Evolutionary conservation across 1,140 invertebrate species (phyloP).

Genomic region (Eubasilissa regina): DNA sequence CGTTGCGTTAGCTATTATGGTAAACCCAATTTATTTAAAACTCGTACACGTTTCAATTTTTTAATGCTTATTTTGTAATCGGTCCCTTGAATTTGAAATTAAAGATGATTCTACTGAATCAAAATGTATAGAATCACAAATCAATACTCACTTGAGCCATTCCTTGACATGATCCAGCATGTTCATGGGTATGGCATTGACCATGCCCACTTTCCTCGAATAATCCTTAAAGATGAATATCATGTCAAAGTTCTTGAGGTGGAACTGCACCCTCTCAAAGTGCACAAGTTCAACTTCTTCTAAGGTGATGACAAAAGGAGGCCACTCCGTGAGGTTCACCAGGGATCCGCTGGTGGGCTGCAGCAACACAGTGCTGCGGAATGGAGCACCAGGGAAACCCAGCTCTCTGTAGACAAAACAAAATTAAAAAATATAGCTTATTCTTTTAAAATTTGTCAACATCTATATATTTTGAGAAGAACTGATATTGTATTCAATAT

Average conservation of each 20-base stretch:
- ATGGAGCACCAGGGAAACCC: slow-evolving; percentile 98
- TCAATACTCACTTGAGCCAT: slow-evolving; percentile 91
- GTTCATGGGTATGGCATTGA: slow-evolving; percentile 98
- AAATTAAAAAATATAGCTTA: neutral
- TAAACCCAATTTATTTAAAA: too few species aligned
- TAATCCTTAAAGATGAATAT: slow-evolving; percentile 99
- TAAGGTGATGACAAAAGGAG: slow-evolving; percentile 97
- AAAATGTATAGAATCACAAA: too few species aligned
- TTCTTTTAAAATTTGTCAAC: too few species aligned
- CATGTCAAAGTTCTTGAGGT: slow-evolving; percentile 99
- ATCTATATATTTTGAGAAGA: too few species aligned
- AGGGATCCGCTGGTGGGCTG: slow-evolving; percentile 98
- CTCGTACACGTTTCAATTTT: too few species aligned
- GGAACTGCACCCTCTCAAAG: slow-evolving; percentile 99
- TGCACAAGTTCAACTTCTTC: slow-evolving; percentile 99
- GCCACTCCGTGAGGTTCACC: slow-evolving; percentile 99
- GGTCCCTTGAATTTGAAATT: too few species aligned
- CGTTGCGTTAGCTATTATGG: too few species aligned
- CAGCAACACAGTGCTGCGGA: slow-evolving; percentile 94
- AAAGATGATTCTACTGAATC: too few species aligned
- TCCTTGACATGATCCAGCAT: slow-evolving; percentile 99
- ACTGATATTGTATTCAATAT: too few species aligned
- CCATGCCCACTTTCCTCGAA: slow-evolving; percentile 92
- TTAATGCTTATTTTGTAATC: too few species aligned
- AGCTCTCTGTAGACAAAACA: slow-evolving; percentile 80